Evolutionary conservation across 2,113 vertebrate species (phyloP).

Genomic region (Epinephelus moara): DNA sequence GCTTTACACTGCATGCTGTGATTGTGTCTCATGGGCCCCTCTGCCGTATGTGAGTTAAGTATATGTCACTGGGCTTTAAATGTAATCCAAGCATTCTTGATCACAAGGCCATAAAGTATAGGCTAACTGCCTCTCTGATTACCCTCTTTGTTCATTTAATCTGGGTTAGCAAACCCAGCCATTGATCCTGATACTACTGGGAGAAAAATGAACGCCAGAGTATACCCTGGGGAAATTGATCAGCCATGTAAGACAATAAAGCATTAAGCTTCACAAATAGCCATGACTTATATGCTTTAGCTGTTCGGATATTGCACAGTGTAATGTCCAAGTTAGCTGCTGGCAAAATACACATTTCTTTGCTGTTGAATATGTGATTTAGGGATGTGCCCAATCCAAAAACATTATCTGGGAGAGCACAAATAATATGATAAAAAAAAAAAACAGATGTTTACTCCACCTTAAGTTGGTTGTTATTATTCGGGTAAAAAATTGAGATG

Average conservation of each 20-base stretch:
- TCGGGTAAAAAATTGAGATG: too few relatives aligned
- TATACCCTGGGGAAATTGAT: constrained; percentile 58
- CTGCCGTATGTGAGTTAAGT: neutral
- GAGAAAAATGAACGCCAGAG: constrained; percentile 12
- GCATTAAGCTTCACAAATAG: constrained; percentile 46
- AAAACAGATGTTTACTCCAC: too few relatives aligned
- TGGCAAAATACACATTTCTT: constrained; percentile 9
- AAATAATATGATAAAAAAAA: too few relatives aligned
- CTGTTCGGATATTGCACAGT: constrained; percentile 22
- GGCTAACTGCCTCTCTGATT: constrained; percentile 53
- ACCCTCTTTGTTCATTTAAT: constrained; percentile 48
- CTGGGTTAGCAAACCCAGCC: constrained; percentile 62
- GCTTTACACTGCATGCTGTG: neutral
- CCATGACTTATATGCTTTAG: constrained; percentile 13
- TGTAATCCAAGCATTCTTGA: constrained; percentile 27
- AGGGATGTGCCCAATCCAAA: too few relatives aligned
- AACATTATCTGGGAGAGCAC: too few relatives aligned
- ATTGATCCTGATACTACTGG: constrained; percentile 56
- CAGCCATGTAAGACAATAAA: constrained; percentile 42
- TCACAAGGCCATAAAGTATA: constrained; percentile 12
- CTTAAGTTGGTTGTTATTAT: too few relatives aligned
- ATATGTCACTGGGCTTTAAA: constrained; percentile 14
- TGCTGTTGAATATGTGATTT: neutral
- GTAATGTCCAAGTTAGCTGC: constrained; percentile 46
- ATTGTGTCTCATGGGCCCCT: constrained; percentile 12